Evolutionary conservation across 2,888 invertebrate genomes (phyloP), one percentile per base, ranked within the genome.

Genomic region (Synergus gifuensis): DNA sequence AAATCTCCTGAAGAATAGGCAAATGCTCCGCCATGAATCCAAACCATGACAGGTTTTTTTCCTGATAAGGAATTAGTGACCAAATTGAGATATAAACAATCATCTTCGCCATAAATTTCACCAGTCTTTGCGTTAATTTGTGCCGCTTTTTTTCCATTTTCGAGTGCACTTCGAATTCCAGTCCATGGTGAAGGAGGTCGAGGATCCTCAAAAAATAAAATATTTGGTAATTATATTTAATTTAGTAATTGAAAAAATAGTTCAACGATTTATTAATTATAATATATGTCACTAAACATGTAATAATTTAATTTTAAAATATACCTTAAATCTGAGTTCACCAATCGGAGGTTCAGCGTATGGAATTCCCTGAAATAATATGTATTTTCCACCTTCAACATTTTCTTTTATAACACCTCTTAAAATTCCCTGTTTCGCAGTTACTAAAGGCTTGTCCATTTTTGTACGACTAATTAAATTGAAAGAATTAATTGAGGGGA

Each of bases 1-100:
- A 81, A 79, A 40, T 18, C 49, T 0, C 77, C 85, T 7, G 81
- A 80, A 14, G 83, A 78, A 11, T 85, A 85, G 8, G 79, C 28
- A 62, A 88, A 88, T 8, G 76, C 85, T 18, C 88, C 88, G 0
- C 87, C 88, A 63, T 88, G 86, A 77, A 88, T 84, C 84, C 84
- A 88, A 3, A 87, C 85, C 84, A 88, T 82, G 0, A 88, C 88
- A 0, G 88, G 80, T 79, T 83, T 86, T 2, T 78, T 78, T 9
- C 42, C 83, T 4, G 82, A 78, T 2, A 86, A 76, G 3, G 79
- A 81, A 36, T 78, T 84, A 4, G 86, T 86, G 54, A 83, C 76
- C 1, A 88, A 80, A 46, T 87, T 87, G 46, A 88, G 58, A 76
- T 87, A 86, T 8, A 88, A 83, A 60, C 87, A 87, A 78, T 88